These are phyloP conservation scores for Drosophila ustulata DNA, from an alignment of 2,888 invertebrate genomes.

Conservation along the genomic window DNA sequence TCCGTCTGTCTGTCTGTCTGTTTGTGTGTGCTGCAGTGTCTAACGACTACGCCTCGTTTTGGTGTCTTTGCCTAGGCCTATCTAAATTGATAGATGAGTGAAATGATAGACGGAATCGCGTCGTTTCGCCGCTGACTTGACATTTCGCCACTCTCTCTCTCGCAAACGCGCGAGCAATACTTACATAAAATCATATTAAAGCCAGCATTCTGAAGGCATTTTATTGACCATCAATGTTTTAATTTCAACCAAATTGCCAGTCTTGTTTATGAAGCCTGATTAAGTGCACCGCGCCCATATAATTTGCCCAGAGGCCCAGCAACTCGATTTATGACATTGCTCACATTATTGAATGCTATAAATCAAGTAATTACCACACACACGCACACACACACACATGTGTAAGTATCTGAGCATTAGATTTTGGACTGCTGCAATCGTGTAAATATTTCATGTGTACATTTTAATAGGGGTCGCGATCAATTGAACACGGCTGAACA, in stretches of 20 bases:
- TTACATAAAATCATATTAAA: slow-evolving; percentile 36
- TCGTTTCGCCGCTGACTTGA: slow-evolving; percentile 46
- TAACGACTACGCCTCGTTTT: slow-evolving; percentile 59
- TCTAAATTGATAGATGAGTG: slow-evolving; percentile 75
- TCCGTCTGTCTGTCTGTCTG: slow-evolving; percentile 17
- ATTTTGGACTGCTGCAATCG: slow-evolving; percentile 21
- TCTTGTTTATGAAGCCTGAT: slow-evolving; percentile 27
- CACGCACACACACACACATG: neutral
- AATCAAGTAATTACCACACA: slow-evolving; percentile 49
- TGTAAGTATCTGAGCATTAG: neutral
- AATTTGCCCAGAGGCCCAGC: slow-evolving; percentile 25
- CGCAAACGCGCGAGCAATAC: slow-evolving; percentile 51
- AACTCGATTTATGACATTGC: slow-evolving; percentile 45
- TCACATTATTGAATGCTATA: slow-evolving; percentile 40
- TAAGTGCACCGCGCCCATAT: slow-evolving; percentile 41
- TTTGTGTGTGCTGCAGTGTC: slow-evolving; percentile 18
- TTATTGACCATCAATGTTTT: slow-evolving; percentile 65
- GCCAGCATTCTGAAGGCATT: slow-evolving; percentile 31
- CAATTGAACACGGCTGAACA: slow-evolving; percentile 49
- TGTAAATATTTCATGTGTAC: slow-evolving; percentile 58
- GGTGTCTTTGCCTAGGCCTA: slow-evolving; percentile 51
- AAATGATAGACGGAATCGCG: slow-evolving; percentile 69
- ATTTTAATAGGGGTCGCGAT: slow-evolving; percentile 31
- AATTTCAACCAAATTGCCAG: slow-evolving; percentile 39
- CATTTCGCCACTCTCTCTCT: slow-evolving; percentile 29